Percentiles rank a stretch among this genome's conserved stretches.
These are phyloP conservation scores for Magallana nippona DNA, from an alignment of 2,888 invertebrate genomes.

Conservation along the genomic window DNA sequence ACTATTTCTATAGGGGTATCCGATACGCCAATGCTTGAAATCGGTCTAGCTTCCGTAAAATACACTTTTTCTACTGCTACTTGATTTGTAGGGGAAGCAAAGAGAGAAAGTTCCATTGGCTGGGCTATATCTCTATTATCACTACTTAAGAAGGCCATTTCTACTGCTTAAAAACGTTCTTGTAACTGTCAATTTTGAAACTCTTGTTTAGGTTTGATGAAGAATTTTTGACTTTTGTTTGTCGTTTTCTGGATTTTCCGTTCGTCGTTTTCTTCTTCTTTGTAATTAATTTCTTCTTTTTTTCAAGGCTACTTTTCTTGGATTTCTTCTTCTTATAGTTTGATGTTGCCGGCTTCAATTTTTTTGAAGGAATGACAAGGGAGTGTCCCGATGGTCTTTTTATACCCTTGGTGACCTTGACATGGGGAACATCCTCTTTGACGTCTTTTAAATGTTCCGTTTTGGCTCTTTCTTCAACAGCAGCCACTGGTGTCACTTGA, in stretches of 20 bases:
- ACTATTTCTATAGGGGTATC: slow-evolving; percentile 40
- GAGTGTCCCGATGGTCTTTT: slow-evolving; percentile 13
- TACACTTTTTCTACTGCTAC: slow-evolving; percentile 44
- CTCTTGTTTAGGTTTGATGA: not conserved
- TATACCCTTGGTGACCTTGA: slow-evolving; percentile 34
- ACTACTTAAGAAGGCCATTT: slow-evolving; percentile 39
- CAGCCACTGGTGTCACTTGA: slow-evolving; percentile 40
- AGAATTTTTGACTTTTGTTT: slow-evolving; percentile 24
- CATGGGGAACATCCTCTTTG: slow-evolving; percentile 23
- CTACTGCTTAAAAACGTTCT: slow-evolving; percentile 22
- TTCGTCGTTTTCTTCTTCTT: slow-evolving; percentile 2
- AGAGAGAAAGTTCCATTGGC: slow-evolving; percentile 40
- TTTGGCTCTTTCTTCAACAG: slow-evolving; percentile 43
- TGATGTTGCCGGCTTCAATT: slow-evolving; percentile 39
- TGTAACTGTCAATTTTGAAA: slow-evolving; percentile 31
- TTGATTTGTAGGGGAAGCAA: slow-evolving; percentile 43
- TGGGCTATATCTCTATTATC: slow-evolving; percentile 29
- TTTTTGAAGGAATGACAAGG: slow-evolving; percentile 38
- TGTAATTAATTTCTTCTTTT: slow-evolving; percentile 6
- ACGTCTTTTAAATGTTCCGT: slow-evolving; percentile 31
- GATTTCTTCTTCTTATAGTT: slow-evolving; percentile 26
- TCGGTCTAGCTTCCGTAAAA: slow-evolving; percentile 45
- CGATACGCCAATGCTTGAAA: slow-evolving; percentile 32
- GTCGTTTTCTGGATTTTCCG: not conserved
- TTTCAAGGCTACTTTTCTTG: not conserved